Conservation (phyloP, 35 echinoderm and acorn worm genomes). For the Strongylocentrotus purpuratus region DNA sequence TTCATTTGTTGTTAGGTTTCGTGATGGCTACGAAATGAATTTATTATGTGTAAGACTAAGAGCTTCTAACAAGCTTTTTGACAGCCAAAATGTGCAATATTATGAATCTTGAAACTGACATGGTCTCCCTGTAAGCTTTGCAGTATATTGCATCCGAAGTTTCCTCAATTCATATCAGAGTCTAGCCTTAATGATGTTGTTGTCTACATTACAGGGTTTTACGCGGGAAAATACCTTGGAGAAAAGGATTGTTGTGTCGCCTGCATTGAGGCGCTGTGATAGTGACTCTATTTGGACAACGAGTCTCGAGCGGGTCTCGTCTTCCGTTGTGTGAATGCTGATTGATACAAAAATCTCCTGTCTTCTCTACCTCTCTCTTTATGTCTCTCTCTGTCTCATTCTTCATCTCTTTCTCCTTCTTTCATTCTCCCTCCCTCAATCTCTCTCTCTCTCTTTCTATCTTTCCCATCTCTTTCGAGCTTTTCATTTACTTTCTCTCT, state of each 20-base stretch:
- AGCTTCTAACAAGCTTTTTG: not conserved
- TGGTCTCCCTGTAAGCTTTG: not conserved
- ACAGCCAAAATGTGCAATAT: not conserved
- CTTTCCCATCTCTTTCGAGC: no score
- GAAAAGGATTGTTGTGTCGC: not conserved
- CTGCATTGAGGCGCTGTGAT: not conserved
- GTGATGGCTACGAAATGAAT: no score
- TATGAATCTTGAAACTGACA: not conserved
- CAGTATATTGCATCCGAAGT: not conserved
- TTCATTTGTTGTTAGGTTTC: no score
- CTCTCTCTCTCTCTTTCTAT: not conserved
- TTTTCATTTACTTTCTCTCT: no score
- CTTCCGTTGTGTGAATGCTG: not conserved
- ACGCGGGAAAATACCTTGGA: not conserved
- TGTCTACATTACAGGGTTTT: not conserved
- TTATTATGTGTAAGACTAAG: no score
- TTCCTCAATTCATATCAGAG: not conserved
- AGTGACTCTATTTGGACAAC: not conserved
- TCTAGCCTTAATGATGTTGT: slow-evolving; percentile 3
- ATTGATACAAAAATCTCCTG: not conserved
- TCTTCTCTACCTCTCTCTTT: not conserved
- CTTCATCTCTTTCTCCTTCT: not conserved
- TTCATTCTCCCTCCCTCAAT: not conserved
- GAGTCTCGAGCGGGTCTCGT: not conserved
- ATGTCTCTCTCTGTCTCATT: not conserved